Percentiles rank a stretch among this genome's conserved stretches.
These are phyloP conservation scores for Callithrix jacchus DNA, from an alignment of 2,113 vertebrate species.

Conservation along the genomic window DNA sequence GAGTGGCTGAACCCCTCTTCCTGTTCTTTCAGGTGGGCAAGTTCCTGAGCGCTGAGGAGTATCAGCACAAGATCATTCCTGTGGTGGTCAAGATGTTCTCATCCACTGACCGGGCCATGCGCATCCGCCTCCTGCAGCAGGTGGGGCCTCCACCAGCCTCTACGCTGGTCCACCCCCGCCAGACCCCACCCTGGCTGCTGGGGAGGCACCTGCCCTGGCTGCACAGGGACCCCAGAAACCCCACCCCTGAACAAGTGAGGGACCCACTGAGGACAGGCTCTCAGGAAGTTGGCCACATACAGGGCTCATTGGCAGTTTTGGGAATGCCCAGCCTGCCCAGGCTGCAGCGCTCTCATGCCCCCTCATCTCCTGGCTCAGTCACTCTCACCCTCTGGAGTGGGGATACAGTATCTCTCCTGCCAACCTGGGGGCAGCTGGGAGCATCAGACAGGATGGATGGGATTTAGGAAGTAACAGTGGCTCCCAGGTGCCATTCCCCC, in stretches of 20 bases:
- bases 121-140: constrained; percentile 94
- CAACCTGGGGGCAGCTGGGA: neutral
- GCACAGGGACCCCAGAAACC: neutral
- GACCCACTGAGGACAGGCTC: neutral
- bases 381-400: neutral
- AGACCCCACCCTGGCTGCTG: neutral
- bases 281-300: neutral
- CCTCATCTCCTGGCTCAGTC: neutral
- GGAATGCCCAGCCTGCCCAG: neutral
- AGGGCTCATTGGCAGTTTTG: neutral
- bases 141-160: constrained; percentile 61
- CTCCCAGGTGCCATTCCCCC: neutral
- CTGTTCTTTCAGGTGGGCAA: constrained; percentile 89
- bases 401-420: neutral
- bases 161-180: fast-evolving
- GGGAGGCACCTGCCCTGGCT: neutral
- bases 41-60: constrained; percentile 91
- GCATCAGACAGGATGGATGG: neutral
- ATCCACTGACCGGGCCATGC: constrained; percentile 94
- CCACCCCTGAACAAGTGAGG: neutral
- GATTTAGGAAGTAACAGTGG: neutral
- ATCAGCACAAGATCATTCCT: constrained; percentile 94
- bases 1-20: neutral
- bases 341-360: too few species aligned
- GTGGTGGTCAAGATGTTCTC: constrained; percentile 97